Evolutionary conservation across 1,140 invertebrate species (phyloP), one percentile per base, ranked within the genome.

Genomic region (Calycopis cecrops): DNA sequence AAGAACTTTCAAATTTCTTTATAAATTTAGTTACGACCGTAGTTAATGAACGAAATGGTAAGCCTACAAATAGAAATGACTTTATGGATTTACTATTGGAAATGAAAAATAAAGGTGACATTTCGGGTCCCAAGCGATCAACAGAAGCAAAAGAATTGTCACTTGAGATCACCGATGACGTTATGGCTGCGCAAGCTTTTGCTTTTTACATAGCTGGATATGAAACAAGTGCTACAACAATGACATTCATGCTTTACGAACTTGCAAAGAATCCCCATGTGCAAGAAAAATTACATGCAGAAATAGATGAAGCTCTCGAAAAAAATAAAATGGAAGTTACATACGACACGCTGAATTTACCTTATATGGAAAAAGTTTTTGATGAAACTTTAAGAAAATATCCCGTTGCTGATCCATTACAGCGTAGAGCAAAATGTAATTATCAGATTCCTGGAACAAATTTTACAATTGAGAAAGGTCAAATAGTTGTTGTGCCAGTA

Each of bases 321-420:
- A 11, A 21, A 33, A 55, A 76, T 34, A 56, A 69, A 14, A 82
- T 78, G 6, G 48, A 79, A 52, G 9, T 88, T n/a, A 79, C 71
- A 0, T 65, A 59, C 7, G 87, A 90, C 1, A 48, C 57, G 1
- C 35, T 37, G 9, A 37, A 37, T 9, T 11, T 42, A 16, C 14
- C 40, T 7, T 42, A 42, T 12, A 17, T 42, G 14, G 40, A 42
- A 4, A 12, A 42, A 16, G 52, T 63, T 10, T 60, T 69, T 49
- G 42, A 57, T 8, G 67, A 91, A 79, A 91, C 91, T 6, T 69
- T 93, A 28, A 77, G 92, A 8, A 84, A 89, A 61, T 90, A 91
- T 65, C 89, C 91, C 0, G 84, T 90, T 0, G 81, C 88, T 0
- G 40, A 42, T 12, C 67, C 88, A 8, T 57, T 92, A 1, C 67